Percentiles rank a stretch among this genome's conserved stretches.
These are phyloP conservation scores for Chymomyza amoena DNA, from an alignment of 2,888 invertebrate genomes.

Conservation along the genomic window DNA sequence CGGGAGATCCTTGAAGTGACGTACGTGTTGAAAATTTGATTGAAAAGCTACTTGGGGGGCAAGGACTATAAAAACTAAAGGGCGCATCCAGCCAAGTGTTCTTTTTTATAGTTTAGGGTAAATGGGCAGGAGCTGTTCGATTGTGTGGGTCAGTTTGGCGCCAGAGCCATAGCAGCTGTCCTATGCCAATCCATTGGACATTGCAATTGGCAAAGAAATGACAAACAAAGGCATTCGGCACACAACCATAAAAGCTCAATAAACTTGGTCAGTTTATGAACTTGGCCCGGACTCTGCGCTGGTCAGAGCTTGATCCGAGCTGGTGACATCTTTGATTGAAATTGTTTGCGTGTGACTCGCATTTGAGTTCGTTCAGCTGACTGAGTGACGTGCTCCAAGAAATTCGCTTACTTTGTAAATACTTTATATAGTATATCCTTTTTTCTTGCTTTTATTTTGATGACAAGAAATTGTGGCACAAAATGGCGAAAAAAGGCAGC, in stretches of 20 bases:
- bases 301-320: not conserved
- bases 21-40: constrained; percentile 62
- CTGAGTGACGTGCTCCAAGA: not conserved
- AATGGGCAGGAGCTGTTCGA: not conserved
- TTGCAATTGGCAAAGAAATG: not conserved
- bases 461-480: not conserved
- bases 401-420: not conserved
- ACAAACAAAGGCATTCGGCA: not conserved
- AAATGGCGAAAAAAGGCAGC: not conserved
- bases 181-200: not conserved
- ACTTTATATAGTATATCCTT: not conserved
- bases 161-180: not conserved
- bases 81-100: constrained; percentile 2
- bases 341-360: not conserved
- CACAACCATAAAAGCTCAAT: constrained; percentile 11
- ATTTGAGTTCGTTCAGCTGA: not conserved
- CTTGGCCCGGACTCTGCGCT: not conserved
- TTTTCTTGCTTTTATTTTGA: not conserved
- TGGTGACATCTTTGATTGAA: not conserved
- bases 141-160: not conserved
- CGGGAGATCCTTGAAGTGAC: constrained; percentile 20
- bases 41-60: constrained; percentile 42
- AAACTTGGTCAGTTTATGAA: constrained; percentile 9
- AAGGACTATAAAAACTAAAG: constrained; percentile 47
- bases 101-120: not conserved